Percentiles rank a stretch among this genome's conserved stretches.
Conservation (phyloP, 2,888 invertebrate genomes). For the Sclerodermus sp. region DNA sequence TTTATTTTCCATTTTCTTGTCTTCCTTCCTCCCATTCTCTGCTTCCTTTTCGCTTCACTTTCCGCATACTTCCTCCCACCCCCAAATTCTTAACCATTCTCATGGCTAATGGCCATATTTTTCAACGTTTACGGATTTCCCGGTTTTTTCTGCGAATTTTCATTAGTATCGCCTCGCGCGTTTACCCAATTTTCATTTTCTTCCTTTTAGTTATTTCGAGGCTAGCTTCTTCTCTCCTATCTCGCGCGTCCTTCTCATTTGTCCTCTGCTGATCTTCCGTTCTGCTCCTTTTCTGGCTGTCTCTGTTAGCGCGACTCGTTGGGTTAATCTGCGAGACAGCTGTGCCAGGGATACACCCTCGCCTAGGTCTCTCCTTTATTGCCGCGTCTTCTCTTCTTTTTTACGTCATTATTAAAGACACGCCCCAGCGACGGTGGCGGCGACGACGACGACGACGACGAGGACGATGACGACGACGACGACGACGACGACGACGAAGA, state of each 20-base stretch:
- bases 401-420: constrained; percentile 34
- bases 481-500: background rate
- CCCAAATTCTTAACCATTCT: too few relatives aligned
- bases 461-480: background rate
- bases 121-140: too few relatives aligned
- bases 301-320: constrained; percentile 23
- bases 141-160: too few relatives aligned
- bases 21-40: too few relatives aligned
- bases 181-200: too few relatives aligned
- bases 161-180: too few relatives aligned
- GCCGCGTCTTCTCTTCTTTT: constrained; percentile 34
- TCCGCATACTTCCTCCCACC: too few relatives aligned
- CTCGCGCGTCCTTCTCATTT: constrained; percentile 7
- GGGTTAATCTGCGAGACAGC: constrained; percentile 35
- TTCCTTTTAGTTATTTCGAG: background rate
- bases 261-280: constrained; percentile 6
- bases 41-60: too few relatives aligned
- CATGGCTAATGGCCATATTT: too few relatives aligned
- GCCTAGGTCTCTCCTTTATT: constrained; percentile 34
- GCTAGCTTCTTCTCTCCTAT: constrained; percentile 5
- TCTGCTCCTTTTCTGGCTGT: constrained; percentile 7
- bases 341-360: constrained; percentile 31
- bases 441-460: background rate
- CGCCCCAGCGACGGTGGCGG: constrained; percentile 19
- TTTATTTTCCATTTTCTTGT: too few relatives aligned